Evolutionary conservation across 53 echinoderm and acorn worm genomes (phyloP), one percentile per base, ranked within the genome.

Genomic region (Paracentrotus lividus): DNA sequence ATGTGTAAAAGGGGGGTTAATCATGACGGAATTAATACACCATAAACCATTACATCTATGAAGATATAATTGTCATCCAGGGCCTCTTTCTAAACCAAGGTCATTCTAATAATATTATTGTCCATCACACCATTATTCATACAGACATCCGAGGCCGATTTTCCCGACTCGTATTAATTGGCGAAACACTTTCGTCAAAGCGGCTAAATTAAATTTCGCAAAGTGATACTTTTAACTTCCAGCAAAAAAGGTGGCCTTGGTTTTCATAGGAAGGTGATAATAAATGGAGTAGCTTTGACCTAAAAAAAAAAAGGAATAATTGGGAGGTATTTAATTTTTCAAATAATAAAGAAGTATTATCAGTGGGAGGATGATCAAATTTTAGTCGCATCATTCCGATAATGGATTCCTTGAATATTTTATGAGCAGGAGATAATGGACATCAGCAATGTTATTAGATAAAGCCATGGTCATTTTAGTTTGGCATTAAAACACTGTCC

Each of bases 151-250:
- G 8, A 24, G n/a, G 23, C 81, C 20, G 7, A 20, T 81, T 77
- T 24, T 42, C 77, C 42, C 5, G 6, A 42, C 21, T 10, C 45
- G 47, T 81, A 81, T 81, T 81, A 81, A 81, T 81, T 81, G 49
- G 15, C 9, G 81, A 81, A 81, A 81, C 81, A 81, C 81, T 45
- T 47, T 42, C 81, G 47, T 81, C 13, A 81, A 81, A 81, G 81
- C 47, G 13, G 47, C 47, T 81, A 47, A 81, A 81, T 81, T 81
- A 81, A 81, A 81, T 81, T 81, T 81, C 12, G 49, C 81, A 81
- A 81, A 81, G 47, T 47, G 81, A 81, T 81, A 81, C 81, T 81
- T 81, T 81, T 26, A 81, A 10, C 81, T 47, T 26, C 40, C 26
- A 26, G 47, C 47, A 47, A 26, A 81, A 44, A 81, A 26, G 81